Conservation (phyloP, 2,888 invertebrate species). For the Tetropium fuscum region DNA sequence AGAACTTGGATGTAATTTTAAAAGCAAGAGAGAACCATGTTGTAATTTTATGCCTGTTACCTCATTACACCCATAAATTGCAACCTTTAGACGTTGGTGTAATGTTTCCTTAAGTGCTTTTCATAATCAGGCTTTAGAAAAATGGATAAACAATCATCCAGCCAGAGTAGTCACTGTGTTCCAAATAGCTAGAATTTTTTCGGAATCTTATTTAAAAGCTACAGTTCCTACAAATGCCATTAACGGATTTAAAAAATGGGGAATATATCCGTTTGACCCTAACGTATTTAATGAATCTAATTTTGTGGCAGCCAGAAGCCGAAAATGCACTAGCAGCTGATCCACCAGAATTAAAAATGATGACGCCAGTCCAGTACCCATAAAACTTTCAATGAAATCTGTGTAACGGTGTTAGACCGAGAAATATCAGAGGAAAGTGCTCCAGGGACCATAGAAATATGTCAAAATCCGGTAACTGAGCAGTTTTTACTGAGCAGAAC, state of each 20-base stretch:
- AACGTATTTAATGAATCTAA: slow-evolving; percentile 1
- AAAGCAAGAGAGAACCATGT: slow-evolving; percentile 9
- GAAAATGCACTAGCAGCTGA: no score
- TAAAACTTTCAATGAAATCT: no score
- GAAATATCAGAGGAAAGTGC: no score
- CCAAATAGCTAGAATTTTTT: no score
- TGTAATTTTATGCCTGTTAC: slow-evolving; percentile 15
- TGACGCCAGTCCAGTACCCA: no score
- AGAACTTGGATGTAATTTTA: slow-evolving; percentile 13
- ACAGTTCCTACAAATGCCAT: background rate
- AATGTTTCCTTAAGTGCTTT: slow-evolving; percentile 6
- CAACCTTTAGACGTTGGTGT: slow-evolving; percentile 8
- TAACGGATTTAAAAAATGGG: background rate
- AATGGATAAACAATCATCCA: slow-evolving; percentile 4
- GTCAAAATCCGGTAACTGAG: no score
- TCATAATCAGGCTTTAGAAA: background rate
- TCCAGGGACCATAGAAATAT: no score
- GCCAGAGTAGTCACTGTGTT: no score
- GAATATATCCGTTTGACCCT: slow-evolving; percentile 4
- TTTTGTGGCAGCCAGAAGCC: no score
- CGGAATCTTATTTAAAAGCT: slow-evolving; percentile 5
- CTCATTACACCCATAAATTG: slow-evolving; percentile 13
- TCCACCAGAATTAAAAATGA: no score
- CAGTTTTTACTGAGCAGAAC: no score
- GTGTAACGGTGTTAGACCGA: no score